A percentile compares a stretch with the other conserved stretches of the same genome.
Evolutionary conservation across 1,140 invertebrate species (phyloP).

Genomic region (Microplitis mediator): DNA sequence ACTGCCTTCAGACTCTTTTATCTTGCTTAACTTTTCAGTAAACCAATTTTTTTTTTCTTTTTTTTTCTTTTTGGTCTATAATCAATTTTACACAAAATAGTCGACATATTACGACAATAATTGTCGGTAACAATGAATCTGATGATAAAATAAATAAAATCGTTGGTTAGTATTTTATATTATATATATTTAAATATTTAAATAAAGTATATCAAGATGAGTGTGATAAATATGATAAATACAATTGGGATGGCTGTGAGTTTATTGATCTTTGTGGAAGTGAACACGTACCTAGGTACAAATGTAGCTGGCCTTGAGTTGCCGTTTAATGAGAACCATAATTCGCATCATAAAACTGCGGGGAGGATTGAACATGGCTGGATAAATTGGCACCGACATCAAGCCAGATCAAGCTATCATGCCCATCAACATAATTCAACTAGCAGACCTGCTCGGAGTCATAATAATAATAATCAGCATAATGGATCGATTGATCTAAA

Average conservation of each 20-base stretch:
- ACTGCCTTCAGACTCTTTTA: constrained; percentile 50
- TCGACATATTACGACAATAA: not conserved
- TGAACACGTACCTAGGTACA: constrained; percentile 19
- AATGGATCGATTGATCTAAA: too few species aligned
- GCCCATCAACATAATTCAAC: not conserved
- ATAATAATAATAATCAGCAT: too few species aligned
- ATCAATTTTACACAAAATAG: not conserved
- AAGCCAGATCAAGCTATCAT: constrained; percentile 16
- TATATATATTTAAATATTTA: too few species aligned
- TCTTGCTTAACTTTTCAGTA: not conserved
- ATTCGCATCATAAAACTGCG: constrained; percentile 4
- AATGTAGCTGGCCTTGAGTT: not conserved
- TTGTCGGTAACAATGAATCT: not conserved
- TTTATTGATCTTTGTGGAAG: constrained; percentile 24
- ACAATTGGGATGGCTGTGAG: not conserved
- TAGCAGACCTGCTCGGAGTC: too few species aligned
- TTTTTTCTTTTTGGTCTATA: too few species aligned
- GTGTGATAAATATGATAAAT: constrained; percentile 16
- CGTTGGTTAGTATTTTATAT: not conserved
- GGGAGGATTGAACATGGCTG: constrained; percentile 1
- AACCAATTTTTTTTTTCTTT: constrained; percentile 2
- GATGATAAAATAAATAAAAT: constrained; percentile 7
- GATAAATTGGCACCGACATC: constrained; percentile 39
- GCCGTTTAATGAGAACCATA: not conserved
- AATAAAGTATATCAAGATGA: constrained; percentile 6